These are phyloP conservation scores for Trachops cirrhosus DNA, from an alignment of 2,797 vertebrate genomes.

Conservation along the genomic window DNA sequence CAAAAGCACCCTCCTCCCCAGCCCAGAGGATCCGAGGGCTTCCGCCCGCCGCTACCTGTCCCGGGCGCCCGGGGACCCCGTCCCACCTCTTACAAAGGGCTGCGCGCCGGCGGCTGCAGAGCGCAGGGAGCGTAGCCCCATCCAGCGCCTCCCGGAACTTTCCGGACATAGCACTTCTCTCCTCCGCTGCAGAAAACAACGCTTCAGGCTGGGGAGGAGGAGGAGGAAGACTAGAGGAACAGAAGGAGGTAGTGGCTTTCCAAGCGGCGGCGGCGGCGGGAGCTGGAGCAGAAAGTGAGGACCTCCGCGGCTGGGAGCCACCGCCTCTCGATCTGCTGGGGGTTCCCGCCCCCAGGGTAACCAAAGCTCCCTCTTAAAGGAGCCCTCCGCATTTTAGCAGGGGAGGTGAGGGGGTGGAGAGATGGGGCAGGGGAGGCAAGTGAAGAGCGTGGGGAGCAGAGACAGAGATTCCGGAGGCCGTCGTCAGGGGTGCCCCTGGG, in stretches of 20 bases:
- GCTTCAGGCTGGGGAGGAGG: constrained; percentile 39
- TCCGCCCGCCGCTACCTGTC: not conserved
- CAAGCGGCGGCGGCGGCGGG: not conserved
- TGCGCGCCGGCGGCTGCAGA: constrained; percentile 49
- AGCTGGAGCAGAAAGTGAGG: constrained; percentile 46
- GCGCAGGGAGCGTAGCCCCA: constrained; percentile 56
- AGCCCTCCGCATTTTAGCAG: constrained; percentile 36
- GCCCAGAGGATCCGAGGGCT: not conserved
- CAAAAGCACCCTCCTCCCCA: not conserved
- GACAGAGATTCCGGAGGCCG: not conserved
- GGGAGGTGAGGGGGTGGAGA: not conserved
- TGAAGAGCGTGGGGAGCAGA: rapidly evolving
- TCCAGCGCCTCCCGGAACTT: constrained; percentile 74
- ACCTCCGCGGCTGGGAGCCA: constrained; percentile 57
- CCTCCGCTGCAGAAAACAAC: constrained; percentile 57
- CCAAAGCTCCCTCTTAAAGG: constrained; percentile 74
- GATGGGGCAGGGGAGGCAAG: not conserved
- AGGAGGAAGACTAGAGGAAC: not conserved
- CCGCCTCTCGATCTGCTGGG: constrained; percentile 54
- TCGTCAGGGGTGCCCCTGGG: not conserved
- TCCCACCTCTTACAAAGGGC: constrained; percentile 76
- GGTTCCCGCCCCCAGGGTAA: constrained; percentile 61
- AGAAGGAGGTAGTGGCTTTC: not conserved
- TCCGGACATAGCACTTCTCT: constrained; percentile 65
- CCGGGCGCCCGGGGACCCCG: not conserved